These are phyloP conservation scores for Enteromius paludinosus DNA, from an alignment of 2,797 vertebrate genomes.

Conservation along the genomic window DNA sequence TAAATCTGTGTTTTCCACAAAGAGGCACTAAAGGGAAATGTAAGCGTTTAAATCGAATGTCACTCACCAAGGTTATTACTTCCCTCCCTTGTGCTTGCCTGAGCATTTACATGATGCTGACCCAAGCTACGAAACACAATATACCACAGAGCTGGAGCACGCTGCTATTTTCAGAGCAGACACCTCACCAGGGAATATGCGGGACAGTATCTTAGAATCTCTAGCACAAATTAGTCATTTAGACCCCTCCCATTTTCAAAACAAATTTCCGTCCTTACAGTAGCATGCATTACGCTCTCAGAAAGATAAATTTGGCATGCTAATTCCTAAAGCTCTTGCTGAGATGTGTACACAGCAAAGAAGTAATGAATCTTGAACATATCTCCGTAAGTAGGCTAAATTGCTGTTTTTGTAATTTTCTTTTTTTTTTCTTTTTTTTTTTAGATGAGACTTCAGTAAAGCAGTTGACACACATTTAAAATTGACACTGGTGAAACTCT, in stretches of 20 bases:
- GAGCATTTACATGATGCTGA: slow-evolving; percentile 80
- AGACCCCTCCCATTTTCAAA: slow-evolving; percentile 68
- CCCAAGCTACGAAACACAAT: slow-evolving; percentile 81
- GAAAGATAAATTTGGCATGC: slow-evolving; percentile 45
- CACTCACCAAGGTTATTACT: slow-evolving; percentile 81
- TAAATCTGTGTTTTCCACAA: slow-evolving; percentile 66
- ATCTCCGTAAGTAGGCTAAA: slow-evolving; percentile 16
- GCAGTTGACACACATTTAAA: slow-evolving; percentile 16
- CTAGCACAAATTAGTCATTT: slow-evolving; percentile 70
- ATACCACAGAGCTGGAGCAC: slow-evolving; percentile 63
- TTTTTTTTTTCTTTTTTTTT: neutral
- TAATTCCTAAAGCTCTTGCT: slow-evolving; percentile 48
- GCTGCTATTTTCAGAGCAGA: slow-evolving; percentile 72
- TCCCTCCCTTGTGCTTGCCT: slow-evolving; percentile 70
- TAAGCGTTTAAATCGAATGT: slow-evolving; percentile 78
- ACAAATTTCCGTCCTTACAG: slow-evolving; percentile 63
- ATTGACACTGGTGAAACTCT: slow-evolving; percentile 24
- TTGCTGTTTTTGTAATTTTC: neutral
- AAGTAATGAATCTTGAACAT: slow-evolving; percentile 38
- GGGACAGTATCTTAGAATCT: slow-evolving; percentile 73
- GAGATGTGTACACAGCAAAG: slow-evolving; percentile 33
- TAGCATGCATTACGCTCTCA: slow-evolving; percentile 37
- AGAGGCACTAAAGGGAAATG: slow-evolving; percentile 72
- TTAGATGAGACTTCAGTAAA: slow-evolving; percentile 24
- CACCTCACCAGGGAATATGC: slow-evolving; percentile 62